A percentile compares a stretch with the other conserved stretches of the same genome.
These are phyloP conservation scores for Bilobella aurantiaca DNA, from an alignment of 1,140 invertebrate species.

Conservation along the genomic window DNA sequence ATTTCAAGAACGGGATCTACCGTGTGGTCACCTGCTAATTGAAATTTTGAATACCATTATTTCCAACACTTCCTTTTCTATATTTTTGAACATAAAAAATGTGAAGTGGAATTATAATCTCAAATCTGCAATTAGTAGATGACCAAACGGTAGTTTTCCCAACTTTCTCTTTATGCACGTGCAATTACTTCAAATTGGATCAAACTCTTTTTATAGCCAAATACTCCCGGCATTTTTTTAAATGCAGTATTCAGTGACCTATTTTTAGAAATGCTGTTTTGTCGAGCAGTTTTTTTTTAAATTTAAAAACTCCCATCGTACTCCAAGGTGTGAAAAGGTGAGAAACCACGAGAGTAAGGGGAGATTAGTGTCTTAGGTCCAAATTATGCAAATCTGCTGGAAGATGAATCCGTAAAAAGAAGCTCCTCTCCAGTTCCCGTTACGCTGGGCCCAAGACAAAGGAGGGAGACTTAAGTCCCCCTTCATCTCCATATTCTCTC, in stretches of 20 bases:
- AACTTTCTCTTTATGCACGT: too few relatives aligned
- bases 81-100: too few relatives aligned
- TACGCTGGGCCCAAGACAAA: too few relatives aligned
- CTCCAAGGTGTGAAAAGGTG: background rate
- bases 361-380: background rate
- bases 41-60: too few relatives aligned
- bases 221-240: background rate
- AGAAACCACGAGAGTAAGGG: background rate
- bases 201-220: background rate
- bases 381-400: slow-evolving; percentile 1
- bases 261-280: background rate
- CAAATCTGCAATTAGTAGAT: too few relatives aligned
- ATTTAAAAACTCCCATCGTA: background rate
- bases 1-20: too few relatives aligned
- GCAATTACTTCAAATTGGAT: background rate
- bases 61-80: too few relatives aligned
- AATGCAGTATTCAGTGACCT: background rate
- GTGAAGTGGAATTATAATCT: too few relatives aligned
- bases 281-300: too few relatives aligned
- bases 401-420: background rate
- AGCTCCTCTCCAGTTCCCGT: too few relatives aligned
- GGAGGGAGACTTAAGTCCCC: background rate
- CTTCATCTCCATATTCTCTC: background rate
- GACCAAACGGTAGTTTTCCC: too few relatives aligned
- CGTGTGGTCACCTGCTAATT: too few relatives aligned